phyloP scores from a whole-genome alignment of 2,113 vertebrate genomes.

The Entosphenus tridentatus region DNA sequence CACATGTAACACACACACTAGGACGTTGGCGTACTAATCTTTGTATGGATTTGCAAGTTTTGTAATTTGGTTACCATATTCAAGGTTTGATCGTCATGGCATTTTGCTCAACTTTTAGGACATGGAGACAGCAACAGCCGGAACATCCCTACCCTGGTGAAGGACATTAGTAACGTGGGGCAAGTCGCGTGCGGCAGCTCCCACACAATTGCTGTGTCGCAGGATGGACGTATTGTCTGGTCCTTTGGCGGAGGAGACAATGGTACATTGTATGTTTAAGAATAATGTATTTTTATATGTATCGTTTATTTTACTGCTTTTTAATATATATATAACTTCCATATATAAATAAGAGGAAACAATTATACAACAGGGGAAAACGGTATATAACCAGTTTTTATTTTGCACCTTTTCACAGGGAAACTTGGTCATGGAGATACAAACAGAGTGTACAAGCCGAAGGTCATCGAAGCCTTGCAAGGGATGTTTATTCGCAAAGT shows the following conservation, averaged over 20 bases:
- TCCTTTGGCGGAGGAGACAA: constrained; percentile 58
- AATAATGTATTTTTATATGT: neutral
- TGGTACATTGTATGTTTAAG: constrained; percentile 20
- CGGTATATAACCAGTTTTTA: constrained; percentile 19
- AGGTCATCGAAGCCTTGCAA: constrained; percentile 49
- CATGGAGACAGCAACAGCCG: constrained; percentile 54
- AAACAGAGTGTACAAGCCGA: constrained; percentile 53
- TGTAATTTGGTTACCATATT: too few species aligned
- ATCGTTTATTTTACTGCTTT: too few species aligned
- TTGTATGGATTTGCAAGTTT: too few species aligned
- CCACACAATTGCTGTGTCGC: constrained; percentile 46
- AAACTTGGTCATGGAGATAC: constrained; percentile 53
- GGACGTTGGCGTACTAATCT: too few species aligned
- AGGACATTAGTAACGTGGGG: constrained; percentile 53
- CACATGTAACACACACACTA: too few species aligned
- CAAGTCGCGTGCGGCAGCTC: constrained; percentile 54
- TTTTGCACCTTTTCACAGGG: constrained; percentile 18
- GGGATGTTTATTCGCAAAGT: constrained; percentile 58
- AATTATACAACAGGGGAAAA: constrained; percentile 26
- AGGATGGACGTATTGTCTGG: constrained; percentile 51
- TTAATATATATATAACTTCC: too few species aligned
- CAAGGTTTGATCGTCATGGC: too few species aligned
- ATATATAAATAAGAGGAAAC: too few species aligned
- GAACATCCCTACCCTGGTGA: constrained; percentile 50
- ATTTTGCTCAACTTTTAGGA: constrained; percentile 19